Percentiles rank a stretch among this genome's conserved stretches.
Conservation (phyloP, 2,797 vertebrate species). For the Spondyliosoma cantharus region DNA sequence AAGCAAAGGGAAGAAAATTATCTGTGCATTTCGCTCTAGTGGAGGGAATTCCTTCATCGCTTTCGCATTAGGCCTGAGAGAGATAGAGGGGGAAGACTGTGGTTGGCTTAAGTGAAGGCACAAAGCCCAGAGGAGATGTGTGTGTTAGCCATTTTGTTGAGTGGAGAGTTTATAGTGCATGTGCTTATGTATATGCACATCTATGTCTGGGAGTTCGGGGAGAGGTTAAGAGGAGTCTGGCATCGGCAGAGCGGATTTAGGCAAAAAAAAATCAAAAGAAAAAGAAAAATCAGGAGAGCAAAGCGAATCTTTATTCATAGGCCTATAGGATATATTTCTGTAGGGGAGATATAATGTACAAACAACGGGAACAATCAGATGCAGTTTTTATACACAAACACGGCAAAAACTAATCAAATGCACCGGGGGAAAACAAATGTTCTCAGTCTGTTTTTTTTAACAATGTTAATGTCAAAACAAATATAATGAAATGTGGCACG, state of each 20-base stretch:
- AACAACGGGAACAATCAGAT: constrained; percentile 14
- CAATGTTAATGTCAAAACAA: constrained; percentile 11
- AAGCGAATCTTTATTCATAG: constrained; percentile 34
- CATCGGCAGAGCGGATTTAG: constrained; percentile 45
- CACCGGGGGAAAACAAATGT: constrained; percentile 23
- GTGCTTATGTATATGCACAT: constrained; percentile 16
- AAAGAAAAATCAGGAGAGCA: constrained; percentile 36
- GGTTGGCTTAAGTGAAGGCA: constrained; percentile 57
- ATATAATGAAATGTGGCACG: constrained; percentile 11
- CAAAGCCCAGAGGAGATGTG: constrained; percentile 47
- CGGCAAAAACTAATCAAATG: constrained; percentile 14
- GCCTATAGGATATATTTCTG: constrained; percentile 25
- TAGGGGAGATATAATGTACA: neutral
- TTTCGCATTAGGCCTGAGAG: constrained; percentile 59
- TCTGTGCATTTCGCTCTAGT: constrained; percentile 33
- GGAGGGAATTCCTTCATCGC: constrained; percentile 57
- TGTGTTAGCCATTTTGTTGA: constrained; percentile 37
- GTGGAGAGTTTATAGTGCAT: constrained; percentile 11
- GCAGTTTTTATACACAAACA: constrained; percentile 25
- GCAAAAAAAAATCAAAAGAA: too few species aligned
- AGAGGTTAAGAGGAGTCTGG: constrained; percentile 39
- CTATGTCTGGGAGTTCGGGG: constrained; percentile 4
- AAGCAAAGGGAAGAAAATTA: constrained; percentile 44
- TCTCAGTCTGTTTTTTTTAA: constrained; percentile 22
- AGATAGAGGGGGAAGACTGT: constrained; percentile 40